These are phyloP conservation scores for Triplophysa yarkandensis DNA, from an alignment of 2,797 vertebrate species.

Conservation along the genomic window DNA sequence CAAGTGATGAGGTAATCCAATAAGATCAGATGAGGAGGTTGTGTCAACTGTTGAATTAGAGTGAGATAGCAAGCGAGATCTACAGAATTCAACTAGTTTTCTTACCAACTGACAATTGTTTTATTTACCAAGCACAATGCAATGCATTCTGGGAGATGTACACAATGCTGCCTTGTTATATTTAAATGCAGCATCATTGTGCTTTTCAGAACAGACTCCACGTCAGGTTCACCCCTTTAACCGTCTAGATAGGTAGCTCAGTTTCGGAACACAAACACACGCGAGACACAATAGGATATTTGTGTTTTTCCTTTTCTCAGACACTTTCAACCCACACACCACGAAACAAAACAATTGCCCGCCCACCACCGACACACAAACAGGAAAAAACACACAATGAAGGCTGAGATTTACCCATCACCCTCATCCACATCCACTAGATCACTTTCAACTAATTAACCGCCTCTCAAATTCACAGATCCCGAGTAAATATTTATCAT, in stretches of 20 bases:
- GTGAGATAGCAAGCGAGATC: background rate
- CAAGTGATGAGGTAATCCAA: conserved; percentile 74
- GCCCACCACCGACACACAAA: conserved; percentile 65
- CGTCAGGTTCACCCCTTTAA: background rate
- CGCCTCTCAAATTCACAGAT: conserved; percentile 45
- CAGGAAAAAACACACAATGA: conserved; percentile 60
- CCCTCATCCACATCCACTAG: conserved; percentile 30
- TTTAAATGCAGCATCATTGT: background rate
- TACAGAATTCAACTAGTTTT: no score
- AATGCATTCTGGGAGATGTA: background rate
- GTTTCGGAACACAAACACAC: conserved; percentile 2
- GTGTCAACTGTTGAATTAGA: conserved; percentile 56
- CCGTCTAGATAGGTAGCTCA: background rate
- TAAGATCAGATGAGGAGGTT: conserved; percentile 66
- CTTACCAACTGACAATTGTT: no score
- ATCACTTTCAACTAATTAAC: conserved; percentile 52
- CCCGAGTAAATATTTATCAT: conserved; percentile 73
- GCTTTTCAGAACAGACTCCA: background rate
- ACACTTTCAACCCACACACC: conserved; percentile 77
- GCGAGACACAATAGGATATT: conserved; percentile 44
- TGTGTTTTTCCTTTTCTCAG: conserved; percentile 67
- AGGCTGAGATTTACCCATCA: conserved; percentile 12
- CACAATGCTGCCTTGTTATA: background rate
- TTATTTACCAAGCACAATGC: background rate
- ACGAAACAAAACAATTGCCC: conserved; percentile 75